Percentiles rank a stretch among this genome's conserved stretches.
Conservation (phyloP, 2,797 vertebrate species). For the Schizopygopsis malacanthus region DNA sequence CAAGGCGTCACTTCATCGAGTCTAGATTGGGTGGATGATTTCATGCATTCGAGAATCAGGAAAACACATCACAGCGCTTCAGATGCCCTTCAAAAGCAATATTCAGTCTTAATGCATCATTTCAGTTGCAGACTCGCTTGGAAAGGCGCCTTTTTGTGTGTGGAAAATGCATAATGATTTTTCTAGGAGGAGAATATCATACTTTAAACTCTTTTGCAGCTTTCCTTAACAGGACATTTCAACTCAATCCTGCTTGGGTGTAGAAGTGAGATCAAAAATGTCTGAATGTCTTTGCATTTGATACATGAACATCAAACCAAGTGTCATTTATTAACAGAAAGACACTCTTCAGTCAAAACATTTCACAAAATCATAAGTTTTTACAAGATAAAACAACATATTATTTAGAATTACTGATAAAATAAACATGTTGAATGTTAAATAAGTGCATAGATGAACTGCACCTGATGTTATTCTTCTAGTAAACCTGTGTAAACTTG, state of each 20-base stretch:
- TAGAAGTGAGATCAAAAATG: background rate
- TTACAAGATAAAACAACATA: no score
- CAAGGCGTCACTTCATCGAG: constrained; percentile 60
- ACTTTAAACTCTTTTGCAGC: constrained; percentile 6
- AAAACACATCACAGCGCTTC: constrained; percentile 66
- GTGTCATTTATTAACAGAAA: background rate
- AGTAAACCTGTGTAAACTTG: no score
- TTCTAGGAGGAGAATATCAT: constrained; percentile 17
- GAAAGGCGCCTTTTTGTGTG: background rate
- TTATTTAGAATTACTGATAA: no score
- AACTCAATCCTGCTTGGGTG: background rate
- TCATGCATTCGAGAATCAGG: constrained; percentile 65
- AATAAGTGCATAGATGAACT: no score
- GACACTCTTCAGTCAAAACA: background rate
- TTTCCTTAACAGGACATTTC: background rate
- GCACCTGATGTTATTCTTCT: no score
- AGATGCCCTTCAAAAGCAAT: constrained; percentile 58
- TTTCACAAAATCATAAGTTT: background rate
- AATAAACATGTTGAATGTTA: no score
- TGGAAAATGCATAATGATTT: constrained; percentile 35
- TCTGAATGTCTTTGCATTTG: background rate
- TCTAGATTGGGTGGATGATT: constrained; percentile 72
- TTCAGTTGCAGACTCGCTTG: background rate
- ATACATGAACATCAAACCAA: background rate
- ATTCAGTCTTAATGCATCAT: constrained; percentile 23